These are phyloP conservation scores for Azemiops feae DNA, from an alignment of 2,113 vertebrate species.

Conservation along the genomic window DNA sequence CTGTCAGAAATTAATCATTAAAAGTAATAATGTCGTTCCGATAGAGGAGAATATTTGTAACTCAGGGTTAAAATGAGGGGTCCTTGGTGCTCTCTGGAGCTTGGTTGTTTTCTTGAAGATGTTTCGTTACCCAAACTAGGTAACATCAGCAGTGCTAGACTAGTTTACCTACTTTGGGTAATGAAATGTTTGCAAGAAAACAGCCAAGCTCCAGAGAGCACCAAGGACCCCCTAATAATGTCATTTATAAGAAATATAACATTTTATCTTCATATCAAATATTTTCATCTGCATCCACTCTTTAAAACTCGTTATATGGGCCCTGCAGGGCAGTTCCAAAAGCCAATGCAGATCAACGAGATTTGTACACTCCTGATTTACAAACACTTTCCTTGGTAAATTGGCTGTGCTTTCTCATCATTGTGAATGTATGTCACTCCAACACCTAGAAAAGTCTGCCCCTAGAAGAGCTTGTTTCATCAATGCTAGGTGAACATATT, in stretches of 20 bases:
- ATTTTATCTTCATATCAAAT: not conserved
- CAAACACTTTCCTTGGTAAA: not conserved
- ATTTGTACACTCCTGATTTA: not conserved
- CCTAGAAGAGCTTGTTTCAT: not conserved
- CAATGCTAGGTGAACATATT: not conserved
- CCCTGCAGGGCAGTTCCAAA: not conserved
- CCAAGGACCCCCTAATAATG: not conserved
- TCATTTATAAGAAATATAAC: not conserved
- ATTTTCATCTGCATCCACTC: not conserved
- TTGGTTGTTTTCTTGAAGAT: not conserved
- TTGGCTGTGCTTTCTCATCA: not conserved
- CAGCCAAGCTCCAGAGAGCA: not conserved
- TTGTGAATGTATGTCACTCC: not conserved
- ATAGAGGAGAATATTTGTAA: not conserved
- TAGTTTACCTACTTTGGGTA: not conserved
- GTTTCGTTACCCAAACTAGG: not conserved
- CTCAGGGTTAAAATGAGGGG: not conserved
- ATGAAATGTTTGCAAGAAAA: not conserved
- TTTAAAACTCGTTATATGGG: not conserved
- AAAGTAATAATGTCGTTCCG: not conserved
- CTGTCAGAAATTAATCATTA: not conserved
- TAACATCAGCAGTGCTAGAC: not conserved
- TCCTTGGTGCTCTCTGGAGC: not conserved
- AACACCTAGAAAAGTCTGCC: not conserved
- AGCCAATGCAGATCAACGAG: not conserved